Conservation (phyloP, 2,888 invertebrate genomes). For the Eilema caniola region DNA sequence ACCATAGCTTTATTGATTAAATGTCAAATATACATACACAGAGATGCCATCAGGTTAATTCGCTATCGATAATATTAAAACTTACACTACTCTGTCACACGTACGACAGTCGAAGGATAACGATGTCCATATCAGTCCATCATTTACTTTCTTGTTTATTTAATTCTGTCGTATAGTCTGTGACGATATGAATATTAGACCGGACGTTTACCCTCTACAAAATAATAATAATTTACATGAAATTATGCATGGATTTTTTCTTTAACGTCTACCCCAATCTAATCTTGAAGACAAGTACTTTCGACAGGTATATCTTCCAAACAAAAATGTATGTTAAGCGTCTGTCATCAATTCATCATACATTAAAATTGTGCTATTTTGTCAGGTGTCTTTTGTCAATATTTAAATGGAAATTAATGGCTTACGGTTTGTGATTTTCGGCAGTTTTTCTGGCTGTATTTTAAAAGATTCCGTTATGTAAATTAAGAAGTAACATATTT, state of each 20-base stretch:
- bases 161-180: conserved; percentile 20
- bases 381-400: conserved; percentile 31
- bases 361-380: conserved; percentile 20
- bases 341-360: conserved; percentile 10
- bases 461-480: conserved; percentile 19
- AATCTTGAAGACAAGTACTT: conserved; percentile 3
- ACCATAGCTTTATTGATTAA: background rate
- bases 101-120: conserved; percentile 18
- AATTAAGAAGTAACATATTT: conserved; percentile 11
- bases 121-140: background rate
- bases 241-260: conserved; percentile 51
- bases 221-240: conserved; percentile 56
- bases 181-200: conserved; percentile 24
- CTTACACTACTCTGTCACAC: background rate
- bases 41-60: no score
- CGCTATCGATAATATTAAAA: no score
- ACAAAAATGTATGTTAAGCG: conserved; percentile 15
- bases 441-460: conserved; percentile 10
- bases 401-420: conserved; percentile 18
- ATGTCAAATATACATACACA: background rate
- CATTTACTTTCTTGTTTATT: background rate
- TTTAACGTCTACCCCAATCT: conserved; percentile 30
- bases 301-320: conserved; percentile 7
- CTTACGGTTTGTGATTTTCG: conserved; percentile 11
- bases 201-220: conserved; percentile 34